Percentiles rank a stretch among this genome's conserved stretches.
Evolutionary conservation across 2,113 vertebrate species (phyloP).

Genomic region (Aspidoscelis tigris): DNA sequence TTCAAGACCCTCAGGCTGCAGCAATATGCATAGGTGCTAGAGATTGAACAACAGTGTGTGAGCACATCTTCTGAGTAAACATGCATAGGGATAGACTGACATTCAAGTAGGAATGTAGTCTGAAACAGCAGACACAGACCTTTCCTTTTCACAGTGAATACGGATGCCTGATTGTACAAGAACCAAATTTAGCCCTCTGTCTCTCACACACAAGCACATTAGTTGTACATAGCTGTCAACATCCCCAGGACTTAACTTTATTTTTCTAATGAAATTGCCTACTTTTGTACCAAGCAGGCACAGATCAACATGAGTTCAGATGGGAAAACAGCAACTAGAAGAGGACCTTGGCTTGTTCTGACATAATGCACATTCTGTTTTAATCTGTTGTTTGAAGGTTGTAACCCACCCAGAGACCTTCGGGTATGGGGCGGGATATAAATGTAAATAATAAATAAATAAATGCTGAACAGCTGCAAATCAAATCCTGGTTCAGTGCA

Average conservation of each 20-base stretch:
- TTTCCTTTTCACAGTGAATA: not conserved
- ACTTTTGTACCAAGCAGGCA: too few relatives aligned
- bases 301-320: too few relatives aligned
- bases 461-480: too few relatives aligned
- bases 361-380: too few relatives aligned
- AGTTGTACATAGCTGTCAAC: too few relatives aligned
- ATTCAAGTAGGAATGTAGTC: not conserved
- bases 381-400: too few relatives aligned
- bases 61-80: not conserved
- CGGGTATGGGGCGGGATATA: too few relatives aligned
- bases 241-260: not conserved
- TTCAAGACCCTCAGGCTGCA: not conserved
- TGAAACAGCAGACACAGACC: not conserved
- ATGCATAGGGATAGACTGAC: not conserved
- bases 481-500: too few relatives aligned
- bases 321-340: too few relatives aligned
- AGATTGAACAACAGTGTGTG: not conserved
- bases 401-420: too few relatives aligned
- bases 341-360: too few relatives aligned
- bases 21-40: not conserved
- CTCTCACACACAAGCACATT: not conserved
- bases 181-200: not conserved
- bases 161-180: not conserved
- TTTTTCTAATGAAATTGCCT: not conserved
- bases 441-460: too few relatives aligned